These are phyloP conservation scores for Clunio marinus DNA, from an alignment of 2,888 invertebrate species.

Conservation along the genomic window DNA sequence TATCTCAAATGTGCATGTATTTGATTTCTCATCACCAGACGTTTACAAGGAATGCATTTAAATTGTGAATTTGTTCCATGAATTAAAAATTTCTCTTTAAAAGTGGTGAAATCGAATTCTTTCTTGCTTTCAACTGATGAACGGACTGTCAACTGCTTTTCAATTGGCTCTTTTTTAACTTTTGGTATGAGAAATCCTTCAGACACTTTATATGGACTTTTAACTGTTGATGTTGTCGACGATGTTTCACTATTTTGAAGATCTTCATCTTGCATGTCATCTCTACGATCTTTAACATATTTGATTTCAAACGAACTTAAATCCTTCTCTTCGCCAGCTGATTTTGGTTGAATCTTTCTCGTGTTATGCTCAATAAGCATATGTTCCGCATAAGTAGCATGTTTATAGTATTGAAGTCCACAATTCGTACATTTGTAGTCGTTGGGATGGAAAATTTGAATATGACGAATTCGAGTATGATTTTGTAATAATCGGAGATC, in stretches of 20 bases:
- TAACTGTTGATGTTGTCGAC: background rate
- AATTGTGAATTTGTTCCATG: too few relatives aligned
- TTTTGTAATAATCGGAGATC: background rate
- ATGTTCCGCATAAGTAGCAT: slow-evolving; percentile 7
- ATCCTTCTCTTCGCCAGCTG: slow-evolving; percentile 4
- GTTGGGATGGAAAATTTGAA: slow-evolving; percentile 24
- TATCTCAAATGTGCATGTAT: slow-evolving; percentile 7
- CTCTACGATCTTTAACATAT: background rate
- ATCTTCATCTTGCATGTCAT: slow-evolving; percentile 10
- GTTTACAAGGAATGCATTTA: slow-evolving; percentile 12
- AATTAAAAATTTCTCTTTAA: too few relatives aligned
- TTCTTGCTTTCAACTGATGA: too few relatives aligned
- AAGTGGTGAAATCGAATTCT: too few relatives aligned
- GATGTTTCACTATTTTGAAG: background rate
- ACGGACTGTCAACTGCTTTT: too few relatives aligned
- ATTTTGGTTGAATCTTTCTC: background rate
- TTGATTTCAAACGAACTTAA: background rate
- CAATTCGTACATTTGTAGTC: slow-evolving; percentile 33
- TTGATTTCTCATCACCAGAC: background rate
- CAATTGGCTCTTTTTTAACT: background rate
- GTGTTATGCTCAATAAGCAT: slow-evolving; percentile 18
- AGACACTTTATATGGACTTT: background rate
- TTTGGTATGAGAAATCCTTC: background rate
- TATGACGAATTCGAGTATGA: background rate
- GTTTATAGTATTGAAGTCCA: slow-evolving; percentile 14